These are phyloP conservation scores for Exaiptasia diaphana DNA, from an alignment of 64 coral and sea anemone genomes.

Conservation along the genomic window DNA sequence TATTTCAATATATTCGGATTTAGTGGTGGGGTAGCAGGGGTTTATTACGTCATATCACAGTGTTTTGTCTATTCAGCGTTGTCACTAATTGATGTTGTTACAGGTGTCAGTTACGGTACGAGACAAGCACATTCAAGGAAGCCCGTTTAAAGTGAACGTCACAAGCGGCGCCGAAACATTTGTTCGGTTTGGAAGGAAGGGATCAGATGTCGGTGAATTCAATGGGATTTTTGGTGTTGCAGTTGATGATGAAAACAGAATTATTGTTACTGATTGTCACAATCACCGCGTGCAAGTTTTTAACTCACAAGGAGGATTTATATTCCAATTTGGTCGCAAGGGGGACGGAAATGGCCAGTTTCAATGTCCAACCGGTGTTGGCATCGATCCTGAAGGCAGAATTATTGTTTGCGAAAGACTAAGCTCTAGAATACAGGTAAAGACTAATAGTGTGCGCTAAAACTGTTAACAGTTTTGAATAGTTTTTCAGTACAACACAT, in stretches of 20 bases:
- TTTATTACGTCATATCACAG: no score
- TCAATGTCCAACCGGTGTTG: conserved; percentile 95
- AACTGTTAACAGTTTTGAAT: not conserved
- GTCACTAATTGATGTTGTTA: no score
- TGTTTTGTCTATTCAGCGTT: no score
- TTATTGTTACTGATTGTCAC: conserved; percentile 95
- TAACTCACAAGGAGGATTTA: conserved; percentile 81
- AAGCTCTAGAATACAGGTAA: conserved; percentile 92
- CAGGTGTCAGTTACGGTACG: conserved; percentile 93
- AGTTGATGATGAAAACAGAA: conserved; percentile 86
- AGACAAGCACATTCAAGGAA: conserved; percentile 98
- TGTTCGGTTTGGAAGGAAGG: conserved; percentile 91
- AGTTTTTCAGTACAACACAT: no score
- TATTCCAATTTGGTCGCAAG: conserved; percentile 98
- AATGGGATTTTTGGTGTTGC: conserved; percentile 99
- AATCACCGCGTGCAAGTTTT: conserved; percentile 98
- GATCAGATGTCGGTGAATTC: conserved; percentile 85
- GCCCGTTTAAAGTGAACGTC: conserved; percentile 91
- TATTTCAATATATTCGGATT: no score
- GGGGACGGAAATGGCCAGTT: conserved; percentile 96
- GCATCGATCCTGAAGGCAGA: conserved; percentile 81
- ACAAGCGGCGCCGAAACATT: conserved; percentile 77
- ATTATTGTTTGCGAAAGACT: conserved; percentile 98
- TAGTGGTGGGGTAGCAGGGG: no score
- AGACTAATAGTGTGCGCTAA: not conserved